phyloP scores from a whole-genome alignment of 2,888 invertebrate genomes.

The Gymnocheta viridis region DNA sequence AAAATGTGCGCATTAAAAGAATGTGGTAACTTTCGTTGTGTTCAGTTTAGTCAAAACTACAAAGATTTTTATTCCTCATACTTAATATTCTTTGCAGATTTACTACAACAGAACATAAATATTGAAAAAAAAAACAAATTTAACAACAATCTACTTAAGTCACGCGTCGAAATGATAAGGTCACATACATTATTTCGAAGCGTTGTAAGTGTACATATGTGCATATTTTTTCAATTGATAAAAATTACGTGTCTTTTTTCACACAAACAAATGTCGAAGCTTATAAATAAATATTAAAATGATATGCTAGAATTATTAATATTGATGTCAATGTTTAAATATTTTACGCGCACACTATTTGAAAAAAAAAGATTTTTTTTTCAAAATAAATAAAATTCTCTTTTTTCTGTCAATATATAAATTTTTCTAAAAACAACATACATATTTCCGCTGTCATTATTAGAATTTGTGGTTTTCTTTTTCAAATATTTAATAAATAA shows the following conservation, averaged over 20 bases:
- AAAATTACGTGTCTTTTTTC: neutral
- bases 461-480: slow-evolving; percentile 25
- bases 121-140: neutral
- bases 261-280: neutral
- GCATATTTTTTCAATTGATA: no score
- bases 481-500: neutral
- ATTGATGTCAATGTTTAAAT: slow-evolving; percentile 55
- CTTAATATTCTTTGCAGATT: neutral
- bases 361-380: neutral
- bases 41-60: no score
- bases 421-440: slow-evolving; percentile 2
- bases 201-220: no score
- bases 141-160: no score
- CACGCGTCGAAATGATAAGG: neutral
- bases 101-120: neutral
- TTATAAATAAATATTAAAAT: slow-evolving; percentile 5
- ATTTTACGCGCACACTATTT: slow-evolving; percentile 56
- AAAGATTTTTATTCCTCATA: no score
- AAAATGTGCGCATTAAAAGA: neutral
- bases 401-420: slow-evolving; percentile 4
- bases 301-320: slow-evolving; percentile 30
- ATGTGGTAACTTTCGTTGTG: neutral
- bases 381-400: neutral
- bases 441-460: slow-evolving; percentile 16
- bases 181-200: neutral